Conservation (phyloP, 2,888 invertebrate genomes). For the Tipula helvola region DNA sequence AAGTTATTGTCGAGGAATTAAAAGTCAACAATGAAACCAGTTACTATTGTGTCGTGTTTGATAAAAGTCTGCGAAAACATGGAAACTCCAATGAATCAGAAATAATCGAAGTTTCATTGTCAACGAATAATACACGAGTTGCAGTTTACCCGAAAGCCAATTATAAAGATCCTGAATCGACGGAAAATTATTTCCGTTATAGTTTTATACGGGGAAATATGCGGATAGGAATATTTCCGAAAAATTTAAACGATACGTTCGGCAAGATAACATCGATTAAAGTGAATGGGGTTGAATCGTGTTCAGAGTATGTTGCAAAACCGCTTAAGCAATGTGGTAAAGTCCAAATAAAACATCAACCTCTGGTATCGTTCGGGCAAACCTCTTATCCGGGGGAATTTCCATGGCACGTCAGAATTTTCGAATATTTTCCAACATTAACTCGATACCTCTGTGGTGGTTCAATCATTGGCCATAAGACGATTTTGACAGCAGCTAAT, state of each 20-base stretch:
- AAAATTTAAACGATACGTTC: too few relatives aligned
- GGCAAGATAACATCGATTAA: background rate
- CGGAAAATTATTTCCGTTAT: too few relatives aligned
- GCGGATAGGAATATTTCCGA: too few relatives aligned
- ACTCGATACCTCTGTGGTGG: slow-evolving; percentile 34
- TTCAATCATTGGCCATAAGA: slow-evolving; percentile 27
- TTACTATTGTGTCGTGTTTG: too few relatives aligned
- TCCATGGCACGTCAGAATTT: slow-evolving; percentile 5
- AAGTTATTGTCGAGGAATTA: too few relatives aligned
- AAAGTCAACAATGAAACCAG: too few relatives aligned
- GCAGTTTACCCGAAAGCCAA: background rate
- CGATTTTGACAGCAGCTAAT: slow-evolving; percentile 28
- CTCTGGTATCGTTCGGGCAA: background rate
- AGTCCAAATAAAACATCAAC: background rate
- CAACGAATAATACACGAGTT: background rate
- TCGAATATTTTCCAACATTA: background rate
- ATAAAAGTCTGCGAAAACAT: background rate
- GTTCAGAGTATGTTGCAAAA: background rate
- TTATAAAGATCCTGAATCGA: background rate
- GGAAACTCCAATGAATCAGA: background rate
- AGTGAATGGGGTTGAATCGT: background rate
- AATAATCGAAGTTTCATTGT: background rate
- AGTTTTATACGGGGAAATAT: too few relatives aligned
- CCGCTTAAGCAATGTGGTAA: background rate
- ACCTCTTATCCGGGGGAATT: background rate